phyloP scores from a whole-genome alignment of 2,113 vertebrate species.

The Rhinoderma darwinii region DNA sequence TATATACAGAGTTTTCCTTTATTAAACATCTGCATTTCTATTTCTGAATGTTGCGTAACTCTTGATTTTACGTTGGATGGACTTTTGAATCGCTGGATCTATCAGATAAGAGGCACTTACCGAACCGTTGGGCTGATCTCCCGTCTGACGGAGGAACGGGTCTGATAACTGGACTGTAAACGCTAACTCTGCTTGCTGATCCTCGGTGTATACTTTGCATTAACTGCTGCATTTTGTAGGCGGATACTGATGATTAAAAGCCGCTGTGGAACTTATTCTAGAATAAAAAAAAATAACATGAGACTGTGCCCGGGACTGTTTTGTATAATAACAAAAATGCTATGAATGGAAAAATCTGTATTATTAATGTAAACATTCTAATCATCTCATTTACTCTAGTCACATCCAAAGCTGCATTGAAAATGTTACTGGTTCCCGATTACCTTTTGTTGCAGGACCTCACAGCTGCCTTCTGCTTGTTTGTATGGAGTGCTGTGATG shows the following conservation, averaged over 20 bases:
- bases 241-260: constrained; percentile 7
- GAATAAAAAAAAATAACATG: constrained; percentile 47
- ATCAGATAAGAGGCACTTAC: background rate
- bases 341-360: too few relatives aligned
- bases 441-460: background rate
- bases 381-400: background rate
- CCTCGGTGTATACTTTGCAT: constrained; percentile 8
- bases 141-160: too few relatives aligned
- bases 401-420: background rate
- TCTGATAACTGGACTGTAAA: background rate
- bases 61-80: background rate
- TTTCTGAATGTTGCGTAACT: background rate
- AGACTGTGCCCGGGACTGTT: background rate
- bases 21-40: background rate
- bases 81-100: background rate
- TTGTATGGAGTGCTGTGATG: too few relatives aligned
- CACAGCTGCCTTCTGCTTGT: too few relatives aligned
- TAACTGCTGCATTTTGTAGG: constrained; percentile 10
- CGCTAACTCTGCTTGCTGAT: background rate
- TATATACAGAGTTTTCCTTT: too few relatives aligned
- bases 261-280: constrained; percentile 14
- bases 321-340: background rate
- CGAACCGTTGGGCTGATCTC: too few relatives aligned
- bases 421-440: too few relatives aligned
- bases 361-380: too few relatives aligned